These are phyloP conservation scores for Eurytoma californica DNA, from an alignment of 2,888 invertebrate genomes.

Conservation along the genomic window DNA sequence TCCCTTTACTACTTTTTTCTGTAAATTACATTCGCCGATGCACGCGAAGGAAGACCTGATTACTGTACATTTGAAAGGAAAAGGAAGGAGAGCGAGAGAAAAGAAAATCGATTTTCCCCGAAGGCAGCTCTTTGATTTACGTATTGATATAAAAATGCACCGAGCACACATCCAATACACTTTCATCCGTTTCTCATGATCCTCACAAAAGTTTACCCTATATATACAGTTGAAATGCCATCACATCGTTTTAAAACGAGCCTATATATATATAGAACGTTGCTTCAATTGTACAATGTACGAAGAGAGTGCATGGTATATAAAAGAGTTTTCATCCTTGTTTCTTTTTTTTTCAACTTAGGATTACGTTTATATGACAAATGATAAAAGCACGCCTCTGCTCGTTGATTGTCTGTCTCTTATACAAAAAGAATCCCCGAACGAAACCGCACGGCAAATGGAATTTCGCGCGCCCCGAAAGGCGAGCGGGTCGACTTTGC, in stretches of 20 bases:
- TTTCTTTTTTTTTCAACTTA: constrained; percentile 49
- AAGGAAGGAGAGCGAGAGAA: too few species aligned
- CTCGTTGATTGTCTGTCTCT: constrained; percentile 63
- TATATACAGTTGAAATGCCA: constrained; percentile 45
- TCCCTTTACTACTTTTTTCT: too few species aligned
- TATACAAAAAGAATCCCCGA: constrained; percentile 12
- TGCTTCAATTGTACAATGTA: constrained; percentile 63
- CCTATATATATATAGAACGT: constrained; percentile 56
- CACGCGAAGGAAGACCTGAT: too few species aligned
- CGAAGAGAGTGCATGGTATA: constrained; percentile 62
- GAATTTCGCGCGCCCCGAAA: not conserved
- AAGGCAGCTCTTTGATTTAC: constrained; percentile 17
- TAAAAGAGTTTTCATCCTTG: constrained; percentile 41
- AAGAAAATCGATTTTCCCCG: not conserved
- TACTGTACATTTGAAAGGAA: too few species aligned
- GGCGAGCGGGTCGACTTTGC: not conserved
- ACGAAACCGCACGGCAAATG: constrained; percentile 32
- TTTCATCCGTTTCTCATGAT: constrained; percentile 45
- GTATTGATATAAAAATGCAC: constrained; percentile 25
- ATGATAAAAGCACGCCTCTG: constrained; percentile 62
- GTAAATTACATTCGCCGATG: too few species aligned
- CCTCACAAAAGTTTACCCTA: constrained; percentile 41
- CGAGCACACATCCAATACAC: constrained; percentile 43
- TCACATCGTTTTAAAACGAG: constrained; percentile 37
- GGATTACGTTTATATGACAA: constrained; percentile 43